phyloP scores from a whole-genome alignment of 2,888 invertebrate genomes.

The Thysanoteuthis rhombus region DNA sequence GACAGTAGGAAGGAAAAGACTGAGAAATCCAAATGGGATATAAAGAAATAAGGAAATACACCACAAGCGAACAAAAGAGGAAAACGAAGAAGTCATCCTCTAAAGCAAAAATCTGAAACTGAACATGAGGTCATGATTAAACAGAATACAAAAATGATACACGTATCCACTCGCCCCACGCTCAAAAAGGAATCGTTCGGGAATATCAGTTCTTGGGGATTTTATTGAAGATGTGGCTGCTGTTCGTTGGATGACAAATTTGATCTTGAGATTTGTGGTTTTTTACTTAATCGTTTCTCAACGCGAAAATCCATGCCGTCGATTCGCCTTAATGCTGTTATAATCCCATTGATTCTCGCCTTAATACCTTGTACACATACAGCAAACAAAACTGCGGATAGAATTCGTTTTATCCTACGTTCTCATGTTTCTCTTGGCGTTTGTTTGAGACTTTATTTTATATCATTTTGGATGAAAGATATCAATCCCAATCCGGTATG shows the following conservation, averaged over 20 bases:
- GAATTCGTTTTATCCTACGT: neutral
- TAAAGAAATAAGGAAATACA: too few species aligned
- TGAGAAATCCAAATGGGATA: too few species aligned
- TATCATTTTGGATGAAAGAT: neutral
- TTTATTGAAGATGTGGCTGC: neutral
- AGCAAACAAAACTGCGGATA: neutral
- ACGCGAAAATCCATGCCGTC: neutral
- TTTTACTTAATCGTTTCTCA: neutral
- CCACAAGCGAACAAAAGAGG: neutral
- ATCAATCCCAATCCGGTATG: neutral
- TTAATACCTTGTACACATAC: constrained; percentile 12
- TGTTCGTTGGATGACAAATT: neutral
- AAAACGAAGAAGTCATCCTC: neutral
- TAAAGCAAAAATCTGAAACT: too few species aligned
- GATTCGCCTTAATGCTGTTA: neutral
- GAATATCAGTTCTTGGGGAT: neutral
- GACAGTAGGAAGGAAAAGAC: too few species aligned
- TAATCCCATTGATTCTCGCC: neutral
- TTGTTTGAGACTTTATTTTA: neutral
- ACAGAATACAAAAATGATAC: neutral
- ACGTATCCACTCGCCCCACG: neutral
- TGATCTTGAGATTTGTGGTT: neutral
- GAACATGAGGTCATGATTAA: neutral
- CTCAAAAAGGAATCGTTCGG: neutral
- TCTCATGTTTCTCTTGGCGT: neutral